Evolutionary conservation across 2,797 vertebrate species (phyloP).

Genomic region (Ambastaia sidthimunki): DNA sequence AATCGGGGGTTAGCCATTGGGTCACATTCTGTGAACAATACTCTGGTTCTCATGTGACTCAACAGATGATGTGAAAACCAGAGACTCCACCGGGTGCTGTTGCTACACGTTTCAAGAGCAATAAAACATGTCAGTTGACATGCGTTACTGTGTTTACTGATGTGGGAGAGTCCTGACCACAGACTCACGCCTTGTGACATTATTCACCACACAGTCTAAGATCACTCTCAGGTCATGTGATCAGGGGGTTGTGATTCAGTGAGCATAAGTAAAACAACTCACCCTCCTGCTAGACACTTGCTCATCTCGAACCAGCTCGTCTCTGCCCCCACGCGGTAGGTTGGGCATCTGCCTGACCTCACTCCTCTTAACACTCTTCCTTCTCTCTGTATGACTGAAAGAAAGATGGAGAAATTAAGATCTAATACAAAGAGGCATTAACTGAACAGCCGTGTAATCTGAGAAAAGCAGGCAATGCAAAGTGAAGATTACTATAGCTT

Average conservation of each 20-base stretch:
- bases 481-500: too few relatives aligned
- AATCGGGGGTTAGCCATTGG: background rate
- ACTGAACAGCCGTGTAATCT: background rate
- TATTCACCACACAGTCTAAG: background rate
- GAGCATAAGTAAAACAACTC: constrained; percentile 50
- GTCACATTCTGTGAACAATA: background rate
- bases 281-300: constrained; percentile 93
- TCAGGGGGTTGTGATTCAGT: constrained; percentile 7
- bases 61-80: background rate
- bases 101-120: background rate
- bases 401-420: constrained; percentile 10
- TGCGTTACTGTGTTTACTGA: background rate
- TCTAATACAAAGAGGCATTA: background rate
- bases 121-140: background rate
- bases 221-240: constrained; percentile 28
- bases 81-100: background rate
- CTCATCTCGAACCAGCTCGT: constrained; percentile 87
- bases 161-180: constrained; percentile 9
- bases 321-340: constrained; percentile 84
- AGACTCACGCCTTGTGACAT: background rate
- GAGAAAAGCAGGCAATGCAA: background rate
- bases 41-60: background rate
- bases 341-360: constrained; percentile 90
- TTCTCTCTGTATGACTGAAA: constrained; percentile 91
- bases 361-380: constrained; percentile 89